Conservation (phyloP, 2,888 invertebrate species). For the Meteorus cinctellus region DNA sequence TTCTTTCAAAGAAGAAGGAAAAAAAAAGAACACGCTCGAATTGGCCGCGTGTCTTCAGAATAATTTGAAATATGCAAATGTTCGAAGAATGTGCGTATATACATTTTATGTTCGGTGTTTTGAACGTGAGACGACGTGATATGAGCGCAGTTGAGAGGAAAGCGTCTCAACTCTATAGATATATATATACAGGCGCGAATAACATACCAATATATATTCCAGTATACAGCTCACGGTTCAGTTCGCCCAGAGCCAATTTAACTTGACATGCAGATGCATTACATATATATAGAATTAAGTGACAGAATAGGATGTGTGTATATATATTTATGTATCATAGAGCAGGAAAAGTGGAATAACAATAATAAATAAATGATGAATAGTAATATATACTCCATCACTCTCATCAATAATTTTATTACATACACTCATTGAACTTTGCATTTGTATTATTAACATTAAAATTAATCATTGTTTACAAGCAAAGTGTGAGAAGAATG, state of each 20-base stretch:
- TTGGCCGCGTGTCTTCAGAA: slow-evolving; percentile 57
- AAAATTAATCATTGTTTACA: slow-evolving; percentile 15
- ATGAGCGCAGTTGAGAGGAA: slow-evolving; percentile 37
- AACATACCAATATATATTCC: slow-evolving; percentile 50
- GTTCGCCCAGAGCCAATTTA: slow-evolving; percentile 63
- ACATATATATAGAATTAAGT: slow-evolving; percentile 56
- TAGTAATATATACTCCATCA: neutral
- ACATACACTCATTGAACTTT: slow-evolving; percentile 13
- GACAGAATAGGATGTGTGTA: slow-evolving; percentile 32
- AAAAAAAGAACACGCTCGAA: slow-evolving; percentile 41
- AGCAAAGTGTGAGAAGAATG: slow-evolving; percentile 11
- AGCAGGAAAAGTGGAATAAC: neutral
- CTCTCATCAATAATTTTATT: slow-evolving; percentile 11
- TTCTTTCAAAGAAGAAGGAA: slow-evolving; percentile 27
- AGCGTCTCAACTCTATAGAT: slow-evolving; percentile 32
- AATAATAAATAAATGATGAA: neutral
- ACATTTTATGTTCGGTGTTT: slow-evolving; percentile 44
- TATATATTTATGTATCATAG: neutral
- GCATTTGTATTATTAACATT: slow-evolving; percentile 14
- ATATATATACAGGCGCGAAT: slow-evolving; percentile 10
- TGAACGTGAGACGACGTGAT: slow-evolving; percentile 48
- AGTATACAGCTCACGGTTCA: slow-evolving; percentile 59
- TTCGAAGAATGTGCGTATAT: slow-evolving; percentile 51
- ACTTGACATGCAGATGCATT: slow-evolving; percentile 64
- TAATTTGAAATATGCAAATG: slow-evolving; percentile 67